Base-by-base conservation (phyloP, 1,140 invertebrate species). In the Zaprionus taronus region DNA sequence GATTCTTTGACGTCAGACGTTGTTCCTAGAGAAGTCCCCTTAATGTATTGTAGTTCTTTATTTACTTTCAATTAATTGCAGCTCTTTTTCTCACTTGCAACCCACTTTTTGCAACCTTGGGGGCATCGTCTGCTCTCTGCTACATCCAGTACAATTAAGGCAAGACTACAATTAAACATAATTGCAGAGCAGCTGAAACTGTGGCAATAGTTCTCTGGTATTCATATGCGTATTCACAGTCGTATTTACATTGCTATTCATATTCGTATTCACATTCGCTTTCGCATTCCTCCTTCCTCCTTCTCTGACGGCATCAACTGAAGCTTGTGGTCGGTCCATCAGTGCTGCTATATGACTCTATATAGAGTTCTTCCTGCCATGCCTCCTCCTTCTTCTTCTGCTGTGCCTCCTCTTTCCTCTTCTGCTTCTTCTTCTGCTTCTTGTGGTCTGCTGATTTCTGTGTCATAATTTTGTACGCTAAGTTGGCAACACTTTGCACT, bases 391-490 rank as follows among this genome's bases (percentile, higher is more conserved):
- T 11, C 14, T 20, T 15, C 31, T 49, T 5, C 12, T 26, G 26
- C 0, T 0, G n/a, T 4, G 1, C 26, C 7, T 56, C 53, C 22
- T 36, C 34, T 5, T 49, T n/a, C n/a, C n/a, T 26, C 5, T 55
- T 6, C 51, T 24, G 36, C 26, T 22, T 53, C 44, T 57, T 26
- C 5, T 55, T 6, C 51, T 24, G 36, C 26, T 22, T 53, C 44
- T 57, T 31, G 24, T 58, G 64, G 55, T 61, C 57, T 20, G 63
- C 41, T 56, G 51, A 49, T 63, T 69, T 68, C 65, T 81, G 75
- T 80, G 83, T 77, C 70, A 91, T 91, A 84, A 91, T 86, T 86
- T 82, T 91, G 82, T 85, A 91, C 86, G 85, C 80, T 91, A 90
- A 90, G 86, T 91, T 90, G 85, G 86, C 85, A 90, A 90, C 85